Evolutionary conservation across 1,140 invertebrate species (phyloP).

Genomic region (Pseudomyrmex concolor): DNA sequence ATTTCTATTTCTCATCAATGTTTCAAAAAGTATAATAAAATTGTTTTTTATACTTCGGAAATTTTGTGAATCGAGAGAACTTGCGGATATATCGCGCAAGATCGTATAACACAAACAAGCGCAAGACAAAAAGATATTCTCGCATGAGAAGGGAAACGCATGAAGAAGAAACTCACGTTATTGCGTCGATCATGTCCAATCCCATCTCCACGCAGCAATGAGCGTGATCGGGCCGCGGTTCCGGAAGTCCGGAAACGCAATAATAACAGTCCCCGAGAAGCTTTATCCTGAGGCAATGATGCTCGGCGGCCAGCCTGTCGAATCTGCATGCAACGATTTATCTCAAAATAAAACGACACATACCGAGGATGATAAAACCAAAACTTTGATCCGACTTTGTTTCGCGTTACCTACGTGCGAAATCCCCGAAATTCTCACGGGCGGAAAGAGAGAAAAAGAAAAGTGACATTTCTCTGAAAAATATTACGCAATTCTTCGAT

Average conservation of each 20-base stretch:
- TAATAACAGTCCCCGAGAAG: slow-evolving; percentile 98
- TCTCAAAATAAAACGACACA: slow-evolving; percentile 1
- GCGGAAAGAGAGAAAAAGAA: not conserved
- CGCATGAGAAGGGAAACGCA: too few relatives aligned
- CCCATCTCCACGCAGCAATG: slow-evolving; percentile 98
- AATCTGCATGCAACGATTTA: slow-evolving; percentile 87
- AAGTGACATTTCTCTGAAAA: not conserved
- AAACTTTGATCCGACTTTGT: too few relatives aligned
- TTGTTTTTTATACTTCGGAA: too few relatives aligned
- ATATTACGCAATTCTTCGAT: not conserved
- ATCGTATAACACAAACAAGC: not conserved
- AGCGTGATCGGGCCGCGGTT: slow-evolving; percentile 95
- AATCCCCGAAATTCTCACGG: too few relatives aligned
- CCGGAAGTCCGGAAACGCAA: slow-evolving; percentile 95
- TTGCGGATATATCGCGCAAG: too few relatives aligned
- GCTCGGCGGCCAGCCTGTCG: slow-evolving; percentile 95
- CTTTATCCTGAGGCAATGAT: slow-evolving; percentile 96
- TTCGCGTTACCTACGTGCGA: too few relatives aligned
- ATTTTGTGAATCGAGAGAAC: too few relatives aligned
- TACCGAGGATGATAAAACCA: not conserved
- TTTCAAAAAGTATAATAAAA: too few relatives aligned
- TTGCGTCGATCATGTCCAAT: slow-evolving; percentile 98
- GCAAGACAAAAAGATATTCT: not conserved
- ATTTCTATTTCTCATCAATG: too few relatives aligned
- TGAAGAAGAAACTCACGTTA: slow-evolving; percentile 90